Evolutionary conservation across 2,113 vertebrate genomes (phyloP).

Genomic region (Rhynchopsitta pachyrhyncha): DNA sequence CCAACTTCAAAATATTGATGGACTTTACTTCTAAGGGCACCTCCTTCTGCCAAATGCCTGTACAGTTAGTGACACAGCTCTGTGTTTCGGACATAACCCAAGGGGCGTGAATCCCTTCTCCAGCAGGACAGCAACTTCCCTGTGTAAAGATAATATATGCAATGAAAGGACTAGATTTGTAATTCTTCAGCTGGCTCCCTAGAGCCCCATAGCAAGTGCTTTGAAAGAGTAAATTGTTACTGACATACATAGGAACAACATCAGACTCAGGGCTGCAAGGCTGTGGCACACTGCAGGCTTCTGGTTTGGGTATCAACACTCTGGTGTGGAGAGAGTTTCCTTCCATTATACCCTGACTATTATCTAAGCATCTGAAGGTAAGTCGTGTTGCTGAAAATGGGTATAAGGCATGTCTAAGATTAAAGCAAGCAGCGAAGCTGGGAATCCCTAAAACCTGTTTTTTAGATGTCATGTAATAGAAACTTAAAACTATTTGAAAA

Average conservation of each 20-base stretch:
- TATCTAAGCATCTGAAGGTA: not conserved
- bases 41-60: not conserved
- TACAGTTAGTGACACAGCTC: fast-evolving
- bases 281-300: not conserved
- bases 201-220: not conserved
- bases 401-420: not conserved
- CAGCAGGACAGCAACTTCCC: not conserved
- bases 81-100: fast-evolving
- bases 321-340: not conserved
- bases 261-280: not conserved
- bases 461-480: not conserved
- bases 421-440: not conserved
- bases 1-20: not conserved
- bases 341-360: not conserved
- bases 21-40: not conserved
- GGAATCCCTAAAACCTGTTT: not conserved
- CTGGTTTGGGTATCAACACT: not conserved
- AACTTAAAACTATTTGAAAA: not conserved
- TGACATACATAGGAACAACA: not conserved
- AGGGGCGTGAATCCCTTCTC: not conserved
- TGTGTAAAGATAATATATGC: not conserved
- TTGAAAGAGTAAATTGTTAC: not conserved
- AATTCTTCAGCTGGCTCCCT: not conserved
- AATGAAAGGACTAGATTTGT: not conserved
- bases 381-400: not conserved